Evolutionary conservation across 2,888 invertebrate genomes (phyloP), one percentile per base, ranked within the genome.

Genomic region (Crematogaster levior): DNA sequence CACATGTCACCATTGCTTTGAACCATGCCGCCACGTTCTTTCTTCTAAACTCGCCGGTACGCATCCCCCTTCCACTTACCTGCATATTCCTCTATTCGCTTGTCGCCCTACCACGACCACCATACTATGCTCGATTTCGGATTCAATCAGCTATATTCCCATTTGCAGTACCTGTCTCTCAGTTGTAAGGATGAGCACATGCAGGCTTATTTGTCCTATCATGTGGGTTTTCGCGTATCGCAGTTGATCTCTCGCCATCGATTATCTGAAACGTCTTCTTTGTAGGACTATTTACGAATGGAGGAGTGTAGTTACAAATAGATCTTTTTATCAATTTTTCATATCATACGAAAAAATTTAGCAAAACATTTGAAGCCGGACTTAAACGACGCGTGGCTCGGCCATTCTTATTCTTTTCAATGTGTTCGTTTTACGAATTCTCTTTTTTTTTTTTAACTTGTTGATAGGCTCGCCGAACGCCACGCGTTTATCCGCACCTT

Each of bases 1-100:
- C 92, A 91, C 92, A 92, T 92, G 92, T 92, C 92, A 92, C 92
- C 91, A 91, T 89, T 85, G 85, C 92, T 92, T 92, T 92, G 92
- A 92, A 92, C 89, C 74, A 48, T 88, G 90, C 92, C 92, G 92
- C 90, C 88, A 70, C 85, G 86, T 85, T 89, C 90, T 91, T 92
- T 91, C 90, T 92, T 91, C 88, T 85, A 88, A 83, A 48, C 84
- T 84, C 56, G 80, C 81, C 84, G 87, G 84, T 84, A 87, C 87
- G 84, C 61, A 84, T 84, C 83, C 77, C 72, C 85, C 81, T 85
- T 58, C 86, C 60, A 73, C 81, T 51, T 61, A 84, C 83, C 73
- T 61, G 51, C 40, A n/a, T 82, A 48, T 30, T 43, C 51, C 43
- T 60, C 21, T 65, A 15, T 51, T 27, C 61, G 40, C 24, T 74